Evolutionary conservation across 1,140 invertebrate genomes (phyloP), one percentile per base, ranked within the genome.

Genomic region (Dolichoris vasculosae): DNA sequence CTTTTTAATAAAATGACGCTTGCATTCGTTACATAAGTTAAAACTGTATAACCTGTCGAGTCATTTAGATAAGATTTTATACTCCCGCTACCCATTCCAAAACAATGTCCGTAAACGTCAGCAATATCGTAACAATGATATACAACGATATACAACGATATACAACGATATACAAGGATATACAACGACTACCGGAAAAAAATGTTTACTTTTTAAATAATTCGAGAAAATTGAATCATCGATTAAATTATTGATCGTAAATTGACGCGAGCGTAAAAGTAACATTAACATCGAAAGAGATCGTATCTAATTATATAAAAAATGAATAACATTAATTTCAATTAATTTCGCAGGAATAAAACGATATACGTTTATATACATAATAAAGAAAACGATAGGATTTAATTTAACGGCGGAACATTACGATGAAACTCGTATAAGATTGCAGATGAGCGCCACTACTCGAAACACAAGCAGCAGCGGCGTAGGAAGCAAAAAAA

Each of bases 1-100:
- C 11, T 48, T 75, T 30, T 38, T 76, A 83, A 76, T 46, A 26
- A 26, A 32, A 43, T 55, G 46, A 63, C 38, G 59, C 63, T 79
- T 84, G 76, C 43, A 51, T 84, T 79, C 32, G 46, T 79, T 55
- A 80, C 23, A 48, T 75, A 80, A 73, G 43, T 80, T 71, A 63
- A 79, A 80, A 63, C 32, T 73, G 76, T 75, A 85, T 69, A 55
- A 30, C 35, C 17, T 64, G 69, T 76, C 38, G 26, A 43, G 84
- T 64, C 15, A 85, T 85, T 85, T 85, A 85, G 78, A 81, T 85
- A 81, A 85, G 78, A 9, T 81, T 85, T 76, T 85, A 81, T 81
- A 59, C 26, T 40, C 75, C 40, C 17, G 78, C 30, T 64, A 20
- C 63, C 32, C 51, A 38, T 64, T 81, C 0, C 69, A 75, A 48